phyloP scores from a whole-genome alignment of 2,113 vertebrate species.

The Notarius quadriscutis region DNA sequence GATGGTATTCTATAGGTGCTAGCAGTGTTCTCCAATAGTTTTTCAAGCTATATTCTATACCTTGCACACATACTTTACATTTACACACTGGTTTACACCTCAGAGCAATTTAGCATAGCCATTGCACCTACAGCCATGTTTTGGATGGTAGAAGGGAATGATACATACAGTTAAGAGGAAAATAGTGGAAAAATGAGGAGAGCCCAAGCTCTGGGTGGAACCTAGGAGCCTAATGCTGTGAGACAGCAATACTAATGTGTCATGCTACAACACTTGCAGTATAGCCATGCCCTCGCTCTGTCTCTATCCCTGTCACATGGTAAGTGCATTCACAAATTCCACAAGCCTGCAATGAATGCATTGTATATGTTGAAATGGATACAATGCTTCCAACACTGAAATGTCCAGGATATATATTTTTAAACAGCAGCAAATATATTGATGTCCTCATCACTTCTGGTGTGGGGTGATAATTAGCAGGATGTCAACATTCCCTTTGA shows the following conservation, averaged over 20 bases:
- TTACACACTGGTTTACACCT: neutral
- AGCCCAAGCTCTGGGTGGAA: neutral
- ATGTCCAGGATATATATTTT: conserved; percentile 63
- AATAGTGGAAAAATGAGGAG: neutral
- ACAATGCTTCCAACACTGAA: conserved; percentile 61
- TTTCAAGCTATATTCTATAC: neutral
- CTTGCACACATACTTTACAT: neutral
- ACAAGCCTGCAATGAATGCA: conserved; percentile 66
- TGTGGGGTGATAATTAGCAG: conserved; percentile 68
- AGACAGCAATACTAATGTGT: neutral
- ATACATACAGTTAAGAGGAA: neutral
- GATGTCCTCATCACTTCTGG: conserved; percentile 69
- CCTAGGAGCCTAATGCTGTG: neutral
- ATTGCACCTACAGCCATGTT: neutral
- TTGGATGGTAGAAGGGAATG: neutral
- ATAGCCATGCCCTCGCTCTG: neutral
- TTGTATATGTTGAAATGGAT: conserved; percentile 70
- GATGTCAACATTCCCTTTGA: conserved; percentile 66
- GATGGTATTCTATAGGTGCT: neutral
- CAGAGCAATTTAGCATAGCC: neutral
- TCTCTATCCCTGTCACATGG: neutral
- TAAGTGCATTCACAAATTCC: conserved; percentile 65
- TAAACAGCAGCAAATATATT: conserved; percentile 71
- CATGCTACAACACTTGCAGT: neutral
- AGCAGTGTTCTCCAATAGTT: neutral